These are phyloP conservation scores for Stomatorhinus ivindoensis DNA, from an alignment of 2,113 vertebrate species.

Conservation along the genomic window DNA sequence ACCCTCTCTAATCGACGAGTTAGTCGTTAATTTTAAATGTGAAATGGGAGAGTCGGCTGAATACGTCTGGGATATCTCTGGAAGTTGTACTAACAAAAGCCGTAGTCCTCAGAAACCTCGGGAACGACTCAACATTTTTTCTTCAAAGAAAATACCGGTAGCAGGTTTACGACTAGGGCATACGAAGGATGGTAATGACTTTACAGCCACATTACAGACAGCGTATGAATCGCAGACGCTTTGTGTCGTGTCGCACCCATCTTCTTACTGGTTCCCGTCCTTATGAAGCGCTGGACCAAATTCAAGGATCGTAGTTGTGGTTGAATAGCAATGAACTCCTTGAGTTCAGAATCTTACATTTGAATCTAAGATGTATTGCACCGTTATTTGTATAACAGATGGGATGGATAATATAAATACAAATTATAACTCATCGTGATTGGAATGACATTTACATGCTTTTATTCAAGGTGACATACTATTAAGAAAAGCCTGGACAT, in stretches of 20 bases:
- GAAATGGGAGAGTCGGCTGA: constrained; percentile 40
- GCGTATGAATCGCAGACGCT: neutral
- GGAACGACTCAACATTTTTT: neutral
- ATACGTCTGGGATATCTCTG: constrained; percentile 32
- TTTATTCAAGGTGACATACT: neutral
- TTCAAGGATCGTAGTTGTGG: neutral
- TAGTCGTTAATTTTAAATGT: constrained; percentile 64
- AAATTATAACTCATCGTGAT: neutral
- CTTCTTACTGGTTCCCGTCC: neutral
- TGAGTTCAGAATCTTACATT: neutral
- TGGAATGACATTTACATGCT: neutral
- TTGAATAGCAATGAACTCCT: neutral
- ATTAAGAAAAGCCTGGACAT: neutral
- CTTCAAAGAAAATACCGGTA: neutral
- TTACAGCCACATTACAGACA: neutral
- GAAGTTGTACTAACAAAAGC: constrained; percentile 9
- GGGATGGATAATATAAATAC: neutral
- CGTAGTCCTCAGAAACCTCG: neutral
- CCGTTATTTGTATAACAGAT: neutral
- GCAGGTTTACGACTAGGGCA: neutral
- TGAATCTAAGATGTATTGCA: neutral
- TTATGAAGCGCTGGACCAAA: neutral
- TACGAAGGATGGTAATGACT: neutral
- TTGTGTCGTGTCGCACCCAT: neutral
- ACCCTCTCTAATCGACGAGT: constrained; percentile 41